These are phyloP conservation scores for Drosophila busckii DNA, from an alignment of 1,140 invertebrate genomes.

Conservation along the genomic window DNA sequence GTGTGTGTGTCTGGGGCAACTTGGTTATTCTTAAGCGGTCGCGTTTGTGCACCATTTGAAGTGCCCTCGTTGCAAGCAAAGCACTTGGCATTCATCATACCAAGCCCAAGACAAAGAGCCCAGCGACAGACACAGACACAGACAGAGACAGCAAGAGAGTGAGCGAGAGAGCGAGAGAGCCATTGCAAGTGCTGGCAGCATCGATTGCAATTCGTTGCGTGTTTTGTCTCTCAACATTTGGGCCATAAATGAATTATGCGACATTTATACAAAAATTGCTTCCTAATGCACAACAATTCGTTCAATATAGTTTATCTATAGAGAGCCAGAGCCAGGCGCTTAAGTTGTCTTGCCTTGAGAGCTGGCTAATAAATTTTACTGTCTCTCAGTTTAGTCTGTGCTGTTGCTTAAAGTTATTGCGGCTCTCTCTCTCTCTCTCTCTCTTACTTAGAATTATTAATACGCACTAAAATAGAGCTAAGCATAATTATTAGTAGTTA, in stretches of 20 bases:
- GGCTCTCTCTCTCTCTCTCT: too few relatives aligned
- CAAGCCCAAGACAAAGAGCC: too few relatives aligned
- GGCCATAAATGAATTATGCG: conserved; percentile 77
- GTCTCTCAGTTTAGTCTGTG: too few relatives aligned
- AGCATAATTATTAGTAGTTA: too few relatives aligned
- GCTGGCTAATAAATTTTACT: too few relatives aligned
- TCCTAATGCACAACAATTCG: conserved; percentile 67
- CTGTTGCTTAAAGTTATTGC: too few relatives aligned
- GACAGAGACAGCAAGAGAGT: background rate
- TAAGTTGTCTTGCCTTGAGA: too few relatives aligned
- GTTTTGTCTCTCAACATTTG: conserved; percentile 12
- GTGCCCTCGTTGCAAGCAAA: conserved; percentile 51
- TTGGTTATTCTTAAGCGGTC: conserved; percentile 71
- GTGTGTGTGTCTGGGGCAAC: conserved; percentile 5
- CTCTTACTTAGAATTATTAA: too few relatives aligned
- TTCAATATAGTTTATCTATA: too few relatives aligned
- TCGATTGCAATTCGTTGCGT: conserved; percentile 15
- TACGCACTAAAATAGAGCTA: too few relatives aligned
- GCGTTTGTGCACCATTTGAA: conserved; percentile 71
- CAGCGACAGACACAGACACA: background rate
- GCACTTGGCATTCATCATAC: conserved; percentile 60
- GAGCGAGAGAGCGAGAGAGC: conserved; percentile 9
- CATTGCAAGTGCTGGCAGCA: conserved; percentile 4
- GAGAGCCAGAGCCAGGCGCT: too few relatives aligned
- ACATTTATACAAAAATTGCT: conserved; percentile 76